Evolutionary conservation across 1,140 invertebrate species (phyloP), one percentile per base, ranked within the genome.

Genomic region (Nylanderia fulva): DNA sequence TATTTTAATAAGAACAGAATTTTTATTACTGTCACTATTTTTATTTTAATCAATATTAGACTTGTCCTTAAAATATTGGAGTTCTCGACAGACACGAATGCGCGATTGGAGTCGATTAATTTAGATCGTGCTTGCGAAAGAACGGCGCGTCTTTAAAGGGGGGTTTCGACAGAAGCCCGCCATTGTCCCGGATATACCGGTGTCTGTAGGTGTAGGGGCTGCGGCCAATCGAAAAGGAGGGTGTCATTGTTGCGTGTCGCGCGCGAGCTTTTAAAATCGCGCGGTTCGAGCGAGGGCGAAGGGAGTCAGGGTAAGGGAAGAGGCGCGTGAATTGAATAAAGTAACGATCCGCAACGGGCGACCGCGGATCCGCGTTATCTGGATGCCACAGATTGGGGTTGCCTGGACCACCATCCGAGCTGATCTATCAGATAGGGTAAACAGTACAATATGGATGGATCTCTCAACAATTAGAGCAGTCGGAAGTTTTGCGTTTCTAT

Each of bases 331-430:
- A 91, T 91, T 91, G 88, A 89, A 91, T 91, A 91, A 91, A 91
- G 87, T 88, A 89, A 89, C 86, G 90, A 91, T 91, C 87, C 80
- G 90, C 88, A 84, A 82, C 84, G 79, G 84, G 45, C 68, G 58
- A 84, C 72, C 72, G 61, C 83, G 56, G 42, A 77, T 72, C 82
- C 11, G 77, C 61, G 87, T 91, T 91, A 91, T 91, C 90, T 90
- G 88, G 90, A 91, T 91, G 84, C 86, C 86, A 75, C 90, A 91
- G 90, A 91, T 90, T 88, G 88, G 84, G 89, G 79, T 74, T 74
- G 76, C 79, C 42, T 39, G 72, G 75, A 79, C 63, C 84, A 82
- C 84, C 15, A 68, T 61, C 15, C 29, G 56, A 39, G 5, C 58
- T 60, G 88, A 90, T 91, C 85, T 83, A 83, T 79, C 69, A 63